Base-by-base conservation (phyloP, 2,888 invertebrate genomes). In the Diarsia dahlii region DNA sequence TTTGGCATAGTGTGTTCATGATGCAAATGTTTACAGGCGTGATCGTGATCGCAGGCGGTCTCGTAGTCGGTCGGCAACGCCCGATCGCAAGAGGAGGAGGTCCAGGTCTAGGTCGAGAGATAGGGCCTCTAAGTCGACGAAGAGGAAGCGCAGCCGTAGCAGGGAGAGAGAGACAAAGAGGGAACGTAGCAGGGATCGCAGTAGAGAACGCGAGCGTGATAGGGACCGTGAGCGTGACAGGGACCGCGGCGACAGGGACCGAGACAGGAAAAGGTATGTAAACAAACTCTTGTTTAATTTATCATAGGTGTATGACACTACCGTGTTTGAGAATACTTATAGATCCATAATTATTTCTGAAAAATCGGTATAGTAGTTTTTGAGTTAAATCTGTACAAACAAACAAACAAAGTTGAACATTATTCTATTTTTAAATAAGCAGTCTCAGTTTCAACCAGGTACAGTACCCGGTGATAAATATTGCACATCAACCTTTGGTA, bases 141-240 rank as follows among this genome's bases (percentile, higher is more conserved):
- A 98, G 81, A 97, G 97, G 88, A 97, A 97, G 88, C 97, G 98
- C 76, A 98, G 97, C 88, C 97, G 98, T 85, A 98, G 98, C 65
- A 96, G 98, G 79, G 98, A 98, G 23, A 92, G 97, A 58, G 97
- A 97, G 20, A 95, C 97, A 0, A 97, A 97, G 74, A 94, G 97
- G 83, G 78, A 78, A 65, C 65, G 78, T 1, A 89, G 90, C 56
- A 80, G 87, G 20, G 89, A 89, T 78, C 90, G 94, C 45, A 97
- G 97, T 64, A 94, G 97, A 76, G 97, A 97, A 18, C 93, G 96
- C 52, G 93, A 96, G 58, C 93, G 96, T 71, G 97, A 97, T 66
- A 94, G 97, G 73, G 97, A 97, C 20, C 93, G 96, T 62, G 93
- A 96, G 48, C 93, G 96, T 74, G 97, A 78, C 39, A 80, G 90